phyloP scores from a whole-genome alignment of 2,888 invertebrate genomes.

The Microchrysa polita region DNA sequence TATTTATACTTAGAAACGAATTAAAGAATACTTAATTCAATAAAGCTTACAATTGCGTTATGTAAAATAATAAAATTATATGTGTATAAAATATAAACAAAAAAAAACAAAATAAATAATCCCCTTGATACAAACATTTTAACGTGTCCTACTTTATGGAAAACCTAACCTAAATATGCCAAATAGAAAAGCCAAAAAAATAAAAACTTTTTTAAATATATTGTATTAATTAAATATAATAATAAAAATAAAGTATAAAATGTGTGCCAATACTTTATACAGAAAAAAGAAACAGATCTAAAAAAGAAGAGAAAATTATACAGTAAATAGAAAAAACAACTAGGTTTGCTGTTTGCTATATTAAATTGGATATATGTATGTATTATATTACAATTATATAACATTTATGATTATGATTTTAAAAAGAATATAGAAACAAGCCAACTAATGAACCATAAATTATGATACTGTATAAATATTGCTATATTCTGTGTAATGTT shows the following conservation, averaged over 20 bases:
- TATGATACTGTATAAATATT: constrained; percentile 11
- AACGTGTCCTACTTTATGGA: too few relatives aligned
- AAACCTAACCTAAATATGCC: too few relatives aligned
- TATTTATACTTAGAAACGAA: constrained; percentile 9
- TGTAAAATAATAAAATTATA: too few relatives aligned
- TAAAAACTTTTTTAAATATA: too few relatives aligned
- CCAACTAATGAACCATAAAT: constrained; percentile 1
- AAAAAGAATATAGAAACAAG: background rate
- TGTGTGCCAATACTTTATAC: constrained; percentile 30
- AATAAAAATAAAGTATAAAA: background rate
- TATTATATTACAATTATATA: background rate
- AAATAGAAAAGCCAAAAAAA: too few relatives aligned
- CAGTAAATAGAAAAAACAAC: background rate
- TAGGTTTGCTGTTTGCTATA: constrained; percentile 11
- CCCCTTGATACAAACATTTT: too few relatives aligned
- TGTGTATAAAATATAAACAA: too few relatives aligned
- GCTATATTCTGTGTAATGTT: constrained; percentile 27
- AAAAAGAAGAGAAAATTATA: background rate
- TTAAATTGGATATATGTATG: background rate
- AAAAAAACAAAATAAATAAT: too few relatives aligned
- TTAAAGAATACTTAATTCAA: background rate
- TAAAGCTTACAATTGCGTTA: background rate
- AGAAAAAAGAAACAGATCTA: background rate
- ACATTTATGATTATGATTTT: constrained; percentile 14
- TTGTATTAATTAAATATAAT: too few relatives aligned